Base-by-base conservation (phyloP, 2,113 vertebrate species). In the Capricornis sumatraensis region DNA sequence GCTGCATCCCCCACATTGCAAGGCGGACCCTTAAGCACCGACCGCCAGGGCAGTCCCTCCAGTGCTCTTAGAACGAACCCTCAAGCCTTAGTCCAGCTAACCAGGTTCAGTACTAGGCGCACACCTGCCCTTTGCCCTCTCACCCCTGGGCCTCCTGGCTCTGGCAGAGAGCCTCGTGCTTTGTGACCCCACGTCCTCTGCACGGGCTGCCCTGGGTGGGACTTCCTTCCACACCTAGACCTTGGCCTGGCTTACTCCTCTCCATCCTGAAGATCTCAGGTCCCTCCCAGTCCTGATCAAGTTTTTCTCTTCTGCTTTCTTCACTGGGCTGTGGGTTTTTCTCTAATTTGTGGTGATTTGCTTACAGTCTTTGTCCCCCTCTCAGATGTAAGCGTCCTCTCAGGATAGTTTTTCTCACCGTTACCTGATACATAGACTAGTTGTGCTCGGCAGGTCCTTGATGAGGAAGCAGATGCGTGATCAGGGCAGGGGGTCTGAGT, bases 391-490 rank as follows among this genome's bases (percentile, higher is more conserved):
- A 52, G 28, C n/a, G 21, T 94, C 47, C 28, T 47, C 7, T 25
- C n/a, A 40, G 9, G 15, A 40, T 28, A 1, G 16, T 71, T 45
- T 78, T 95, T 28, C 62, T 89, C 84, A 58, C 64, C 6, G 2
- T 45, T 11, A 36, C 78, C 57, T 40, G 57, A 52, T 67, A 16
- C 30, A 0, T 13, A 33, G 45, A 53, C 30, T 7, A 85, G 10
- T 6, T 43, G 71, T 94, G 30, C 27, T 87, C 6, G 7, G 5
- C 0, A 0, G 53, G 1, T 83, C 7, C 27, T 76, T 52, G n/a
- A 82, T 57, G n/a, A 87, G 53, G 33, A 40, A 45, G 14, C 74
- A 53, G 45, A 36, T 36, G 21, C 5, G 7, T 60, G 45, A 58
- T 9, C 3, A 6, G 64, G 15, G 50, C 43, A 23, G 62, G 36